Evolutionary conservation across 1,140 invertebrate genomes (phyloP).

Genomic region (Radopholus similis): DNA sequence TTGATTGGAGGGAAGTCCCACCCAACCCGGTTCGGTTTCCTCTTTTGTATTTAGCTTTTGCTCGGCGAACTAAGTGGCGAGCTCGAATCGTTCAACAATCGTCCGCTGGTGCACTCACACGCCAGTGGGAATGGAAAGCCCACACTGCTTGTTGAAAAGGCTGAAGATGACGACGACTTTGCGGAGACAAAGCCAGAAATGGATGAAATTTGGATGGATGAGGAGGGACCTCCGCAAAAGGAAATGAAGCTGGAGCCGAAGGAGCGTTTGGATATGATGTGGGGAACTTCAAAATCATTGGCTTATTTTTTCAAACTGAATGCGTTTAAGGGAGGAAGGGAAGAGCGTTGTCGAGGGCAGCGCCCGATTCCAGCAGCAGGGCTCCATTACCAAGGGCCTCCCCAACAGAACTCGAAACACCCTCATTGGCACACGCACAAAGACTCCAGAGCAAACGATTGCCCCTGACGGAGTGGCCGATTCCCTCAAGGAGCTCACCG

Average conservation of each 20-base stretch:
- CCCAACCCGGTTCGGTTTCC: not conserved
- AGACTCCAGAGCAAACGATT: not conserved
- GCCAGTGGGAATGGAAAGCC: not conserved
- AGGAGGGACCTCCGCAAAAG: slow-evolving; percentile 19
- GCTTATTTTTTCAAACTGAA: too few relatives aligned
- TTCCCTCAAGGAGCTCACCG: not conserved
- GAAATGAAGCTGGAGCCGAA: slow-evolving; percentile 30
- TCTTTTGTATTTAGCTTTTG: slow-evolving; percentile 20
- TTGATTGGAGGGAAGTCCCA: not conserved
- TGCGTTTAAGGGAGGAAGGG: not conserved
- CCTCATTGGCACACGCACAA: not conserved
- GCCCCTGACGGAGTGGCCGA: not conserved
- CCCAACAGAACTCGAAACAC: not conserved
- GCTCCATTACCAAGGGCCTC: too few relatives aligned
- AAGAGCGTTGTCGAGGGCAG: too few relatives aligned
- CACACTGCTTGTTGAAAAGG: not conserved
- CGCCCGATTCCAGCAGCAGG: too few relatives aligned
- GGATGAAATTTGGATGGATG: slow-evolving; percentile 4
- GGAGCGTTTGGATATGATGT: too few relatives aligned
- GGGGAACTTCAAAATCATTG: too few relatives aligned
- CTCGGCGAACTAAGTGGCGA: slow-evolving; percentile 19
- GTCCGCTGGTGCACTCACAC: not conserved
- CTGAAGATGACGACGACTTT: slow-evolving; percentile 6
- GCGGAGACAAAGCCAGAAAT: slow-evolving; percentile 3
- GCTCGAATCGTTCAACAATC: slow-evolving; percentile 19